Evolutionary conservation across 2,797 vertebrate species (phyloP), one percentile per base, ranked within the genome.

Genomic region (Chiroxiphia lanceolata): DNA sequence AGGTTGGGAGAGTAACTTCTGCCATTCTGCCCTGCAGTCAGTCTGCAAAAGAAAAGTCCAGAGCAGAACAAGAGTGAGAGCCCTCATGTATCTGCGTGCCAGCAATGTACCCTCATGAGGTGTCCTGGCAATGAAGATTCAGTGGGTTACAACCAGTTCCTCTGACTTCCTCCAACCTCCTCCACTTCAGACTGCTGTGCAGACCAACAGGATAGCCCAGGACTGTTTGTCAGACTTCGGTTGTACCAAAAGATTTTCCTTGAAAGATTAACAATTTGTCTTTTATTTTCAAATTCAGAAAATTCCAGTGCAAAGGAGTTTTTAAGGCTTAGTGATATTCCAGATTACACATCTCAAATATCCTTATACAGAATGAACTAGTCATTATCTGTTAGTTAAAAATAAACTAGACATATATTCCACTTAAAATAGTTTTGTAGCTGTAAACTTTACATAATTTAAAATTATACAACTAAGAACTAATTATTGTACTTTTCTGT

Each of bases 381-480:
- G 19, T 82, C 31, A 4, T 76, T 69, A 44, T 88, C 48, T 90
- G 45, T 70, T 77, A 81, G 60, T 93, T 94, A 94, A 89, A 94
- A 92, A 83, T 72, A 91, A 94, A 93, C 80, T 86, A 15, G 56
- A 60, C 69, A 50, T 63, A 56, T 77, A 85, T 69, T 80, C 48
- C 34, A 87, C 34, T 83, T 92, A n/a, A 7, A 83, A 15, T 71
- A 86, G 48, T 45, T 95, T 69, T 75, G 67, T 71, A 93, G 68
- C 51, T 89, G 50, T 87, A 60, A 38, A 83, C 96, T 95, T 93
- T 94, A 87, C 93, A 92, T 94, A 81, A 95, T 94, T 96, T 93
- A 45, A 96, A 94, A 93, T 93, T 90, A 83, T 47, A 68, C 19
- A 93, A 61, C 26, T 36, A 94, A 60, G 21, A 80, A 76, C 64